These are phyloP conservation scores for Erpornis zantholeuca DNA, from an alignment of 2,113 vertebrate species.

Conservation along the genomic window DNA sequence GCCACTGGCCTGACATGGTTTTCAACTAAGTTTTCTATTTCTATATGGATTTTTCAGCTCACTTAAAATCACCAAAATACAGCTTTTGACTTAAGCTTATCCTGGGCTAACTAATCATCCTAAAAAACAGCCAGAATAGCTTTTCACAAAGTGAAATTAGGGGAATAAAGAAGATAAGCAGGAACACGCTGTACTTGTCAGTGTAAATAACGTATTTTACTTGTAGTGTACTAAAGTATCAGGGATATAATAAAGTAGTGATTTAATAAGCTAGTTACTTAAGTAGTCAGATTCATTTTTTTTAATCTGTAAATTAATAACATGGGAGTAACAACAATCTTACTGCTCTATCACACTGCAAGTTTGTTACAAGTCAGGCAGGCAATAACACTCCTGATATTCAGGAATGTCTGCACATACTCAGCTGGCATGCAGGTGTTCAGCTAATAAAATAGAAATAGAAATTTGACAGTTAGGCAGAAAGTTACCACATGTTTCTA, in stretches of 20 bases:
- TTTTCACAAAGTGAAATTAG: not conserved
- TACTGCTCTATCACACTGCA: not conserved
- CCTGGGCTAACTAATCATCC: not conserved
- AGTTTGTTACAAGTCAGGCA: not conserved
- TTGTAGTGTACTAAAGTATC: not conserved
- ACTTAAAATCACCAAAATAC: not conserved
- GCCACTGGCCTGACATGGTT: not conserved
- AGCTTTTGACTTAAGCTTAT: not conserved
- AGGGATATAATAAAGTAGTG: not conserved
- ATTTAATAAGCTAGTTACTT: not conserved
- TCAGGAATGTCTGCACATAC: not conserved
- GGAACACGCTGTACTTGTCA: not conserved
- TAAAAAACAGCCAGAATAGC: not conserved
- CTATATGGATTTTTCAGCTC: not conserved
- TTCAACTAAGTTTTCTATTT: not conserved
- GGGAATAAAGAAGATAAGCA: not conserved
- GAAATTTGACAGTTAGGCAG: constrained; percentile 3
- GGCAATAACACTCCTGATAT: not conserved
- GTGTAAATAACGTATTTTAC: not conserved
- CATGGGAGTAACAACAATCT: not conserved
- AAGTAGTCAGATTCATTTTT: not conserved
- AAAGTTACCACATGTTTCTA: constrained; percentile 33
- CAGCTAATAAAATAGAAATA: constrained; percentile 36
- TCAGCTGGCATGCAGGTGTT: constrained; percentile 53
- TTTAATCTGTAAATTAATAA: not conserved